Conservation (phyloP, 2,888 invertebrate genomes). For the Caenorhabditis doughertyi region DNA sequence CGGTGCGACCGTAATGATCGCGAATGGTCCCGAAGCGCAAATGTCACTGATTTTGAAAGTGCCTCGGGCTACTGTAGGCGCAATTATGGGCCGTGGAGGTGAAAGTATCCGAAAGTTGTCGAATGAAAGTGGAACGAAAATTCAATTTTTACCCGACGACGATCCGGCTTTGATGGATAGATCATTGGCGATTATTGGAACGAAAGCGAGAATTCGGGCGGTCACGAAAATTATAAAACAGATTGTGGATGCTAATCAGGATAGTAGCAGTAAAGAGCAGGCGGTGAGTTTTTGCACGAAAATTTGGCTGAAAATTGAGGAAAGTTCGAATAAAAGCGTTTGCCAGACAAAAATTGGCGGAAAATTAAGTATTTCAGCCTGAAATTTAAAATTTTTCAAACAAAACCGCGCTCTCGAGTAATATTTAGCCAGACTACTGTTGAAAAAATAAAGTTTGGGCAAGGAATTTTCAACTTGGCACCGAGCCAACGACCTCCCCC, state of each 20-base stretch:
- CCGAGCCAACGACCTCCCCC: no score
- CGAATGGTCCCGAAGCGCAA: slow-evolving; percentile 2
- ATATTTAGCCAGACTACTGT: no score
- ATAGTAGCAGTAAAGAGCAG: background rate
- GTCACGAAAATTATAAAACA: slow-evolving; percentile 81
- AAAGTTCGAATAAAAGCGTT: no score
- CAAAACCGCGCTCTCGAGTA: no score
- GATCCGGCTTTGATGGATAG: slow-evolving; percentile 92
- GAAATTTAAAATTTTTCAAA: no score
- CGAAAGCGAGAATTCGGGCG: slow-evolving; percentile 86
- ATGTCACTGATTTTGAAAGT: slow-evolving; percentile 87
- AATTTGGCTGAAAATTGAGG: background rate
- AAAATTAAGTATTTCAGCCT: no score
- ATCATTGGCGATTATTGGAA: slow-evolving; percentile 92
- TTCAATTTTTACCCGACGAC: slow-evolving; percentile 91
- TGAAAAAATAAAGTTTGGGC: no score
- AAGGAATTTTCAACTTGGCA: no score
- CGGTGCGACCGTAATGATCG: background rate
- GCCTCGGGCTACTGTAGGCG: slow-evolving; percentile 94
- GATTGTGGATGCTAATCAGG: slow-evolving; percentile 27
- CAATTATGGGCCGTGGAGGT: slow-evolving; percentile 98
- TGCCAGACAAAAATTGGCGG: no score
- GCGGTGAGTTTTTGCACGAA: background rate
- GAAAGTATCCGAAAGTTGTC: slow-evolving; percentile 98
- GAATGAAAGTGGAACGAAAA: slow-evolving; percentile 93